Evolutionary conservation across 2,113 vertebrate genomes (phyloP), one percentile per base, ranked within the genome.

Genomic region (Halcyon malimbica): DNA sequence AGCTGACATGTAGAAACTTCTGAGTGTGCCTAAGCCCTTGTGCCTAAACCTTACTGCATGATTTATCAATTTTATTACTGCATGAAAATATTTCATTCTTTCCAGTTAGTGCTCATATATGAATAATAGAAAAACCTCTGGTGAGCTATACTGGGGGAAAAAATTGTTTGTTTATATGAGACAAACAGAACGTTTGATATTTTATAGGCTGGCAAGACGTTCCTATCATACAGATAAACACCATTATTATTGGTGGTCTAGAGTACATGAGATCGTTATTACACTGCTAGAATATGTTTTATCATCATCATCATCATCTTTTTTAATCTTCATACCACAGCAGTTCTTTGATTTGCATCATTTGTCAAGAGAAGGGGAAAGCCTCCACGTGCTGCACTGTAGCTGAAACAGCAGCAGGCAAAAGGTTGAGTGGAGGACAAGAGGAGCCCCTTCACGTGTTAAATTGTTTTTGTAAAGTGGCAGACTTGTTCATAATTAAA

Each of bases 31-130:
- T 62, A 76, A 85, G 20, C 4, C 33, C 62, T 79, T 10, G 11
- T 53, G 39, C 54, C 67, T 70, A 63, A 81, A 67, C 18, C 26
- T 75, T 28, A 39, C 76, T 84, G 18, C 57, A 64, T 1, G 10
- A 87, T 83, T 83, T 80, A 78, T 91, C 92, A 56, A 21, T 68
- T 96, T 93, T 89, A 54, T 59, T 88, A 41, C 57, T 33, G 29
- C 35, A 20, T 68, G 51, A 83, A 16, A 48, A 35, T 62, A 57
- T 82, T 94, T 79, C 68, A 76, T 84, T 87, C 28, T 76, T 93
- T 82, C 53, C 73, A 89, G 29, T 91, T 94, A 83, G 24, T 81
- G 70, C 17, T 83, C 39, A 64, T 53, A 51, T 24, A 75, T 71
- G 31, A 94, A 75, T 93, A 94, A 75, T 48, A 71, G 18, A 77